phyloP scores from a whole-genome alignment of 1,140 invertebrate species.

The Lithobius niger region DNA sequence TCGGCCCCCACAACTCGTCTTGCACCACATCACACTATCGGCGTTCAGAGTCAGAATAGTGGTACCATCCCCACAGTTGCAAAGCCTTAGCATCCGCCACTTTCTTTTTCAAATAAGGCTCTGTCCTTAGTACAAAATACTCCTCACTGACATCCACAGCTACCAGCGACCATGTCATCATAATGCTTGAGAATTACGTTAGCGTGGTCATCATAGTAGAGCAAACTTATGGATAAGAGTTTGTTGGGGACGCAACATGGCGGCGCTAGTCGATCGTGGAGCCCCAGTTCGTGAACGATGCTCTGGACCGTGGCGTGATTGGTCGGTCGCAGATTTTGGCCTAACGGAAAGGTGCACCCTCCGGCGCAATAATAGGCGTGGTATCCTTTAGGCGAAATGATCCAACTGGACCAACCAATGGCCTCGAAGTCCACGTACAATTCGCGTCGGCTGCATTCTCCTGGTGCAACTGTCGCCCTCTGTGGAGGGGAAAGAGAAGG shows the following conservation, averaged over 20 bases:
- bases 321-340: constrained; percentile 40
- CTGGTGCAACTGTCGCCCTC: no score
- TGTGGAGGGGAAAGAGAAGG: no score
- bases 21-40: no score
- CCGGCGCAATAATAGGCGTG: constrained; percentile 50
- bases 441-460: constrained; percentile 34
- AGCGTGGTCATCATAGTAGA: constrained; percentile 49
- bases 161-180: constrained; percentile 50
- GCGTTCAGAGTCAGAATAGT: no score
- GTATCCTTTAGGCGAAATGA: constrained; percentile 48
- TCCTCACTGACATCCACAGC: constrained; percentile 54
- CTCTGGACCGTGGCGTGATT: constrained; percentile 55
- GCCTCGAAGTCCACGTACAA: constrained; percentile 45
- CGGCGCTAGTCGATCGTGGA: constrained; percentile 36
- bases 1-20: no score
- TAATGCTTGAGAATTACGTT: constrained; percentile 56
- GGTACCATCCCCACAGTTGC: no score
- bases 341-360: constrained; percentile 42
- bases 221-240: constrained; percentile 43
- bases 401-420: constrained; percentile 47
- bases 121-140: no score
- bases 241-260: constrained; percentile 52
- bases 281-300: constrained; percentile 43
- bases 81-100: no score
- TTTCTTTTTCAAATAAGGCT: no score